These are phyloP conservation scores for Scaptomyza parva DNA, from an alignment of 2,888 invertebrate species.

Conservation along the genomic window DNA sequence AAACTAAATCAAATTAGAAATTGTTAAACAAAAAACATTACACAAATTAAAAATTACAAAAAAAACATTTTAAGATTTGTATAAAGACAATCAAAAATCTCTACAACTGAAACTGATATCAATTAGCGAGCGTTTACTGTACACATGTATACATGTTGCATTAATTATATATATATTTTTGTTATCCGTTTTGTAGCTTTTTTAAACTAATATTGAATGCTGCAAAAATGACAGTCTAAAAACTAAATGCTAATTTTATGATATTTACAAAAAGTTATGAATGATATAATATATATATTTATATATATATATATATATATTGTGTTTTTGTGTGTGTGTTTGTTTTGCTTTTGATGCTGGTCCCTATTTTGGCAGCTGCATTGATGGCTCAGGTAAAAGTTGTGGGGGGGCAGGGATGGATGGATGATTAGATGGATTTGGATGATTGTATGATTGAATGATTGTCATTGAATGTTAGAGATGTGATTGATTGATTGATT, in stretches of 20 bases:
- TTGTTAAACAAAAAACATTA: too few species aligned
- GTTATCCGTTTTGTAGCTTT: constrained; percentile 17
- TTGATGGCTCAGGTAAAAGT: constrained; percentile 60
- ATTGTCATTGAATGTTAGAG: constrained; percentile 19
- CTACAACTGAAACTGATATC: not conserved
- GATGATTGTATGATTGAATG: not conserved
- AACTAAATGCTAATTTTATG: constrained; percentile 38
- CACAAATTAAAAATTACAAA: too few species aligned
- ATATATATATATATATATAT: too few species aligned
- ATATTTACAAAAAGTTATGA: constrained; percentile 49
- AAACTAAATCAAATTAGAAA: too few species aligned
- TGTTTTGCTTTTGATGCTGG: constrained; percentile 43
- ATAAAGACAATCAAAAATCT: not conserved
- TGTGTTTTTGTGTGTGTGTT: constrained; percentile 11
- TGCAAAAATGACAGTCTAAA: constrained; percentile 12
- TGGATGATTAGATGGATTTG: too few species aligned
- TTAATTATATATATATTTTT: constrained; percentile 46
- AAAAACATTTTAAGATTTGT: not conserved
- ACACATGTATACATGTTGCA: constrained; percentile 32
- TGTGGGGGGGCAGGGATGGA: constrained; percentile 1
- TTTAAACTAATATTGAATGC: constrained; percentile 5
- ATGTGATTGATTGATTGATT: not conserved
- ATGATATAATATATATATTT: too few species aligned
- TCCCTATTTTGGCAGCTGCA: constrained; percentile 47
- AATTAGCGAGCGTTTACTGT: constrained; percentile 4